A percentile compares a stretch with the other conserved stretches of the same genome.
These are phyloP conservation scores for Phodopus roborovskii DNA, from an alignment of 2,113 vertebrate species.

Conservation along the genomic window DNA sequence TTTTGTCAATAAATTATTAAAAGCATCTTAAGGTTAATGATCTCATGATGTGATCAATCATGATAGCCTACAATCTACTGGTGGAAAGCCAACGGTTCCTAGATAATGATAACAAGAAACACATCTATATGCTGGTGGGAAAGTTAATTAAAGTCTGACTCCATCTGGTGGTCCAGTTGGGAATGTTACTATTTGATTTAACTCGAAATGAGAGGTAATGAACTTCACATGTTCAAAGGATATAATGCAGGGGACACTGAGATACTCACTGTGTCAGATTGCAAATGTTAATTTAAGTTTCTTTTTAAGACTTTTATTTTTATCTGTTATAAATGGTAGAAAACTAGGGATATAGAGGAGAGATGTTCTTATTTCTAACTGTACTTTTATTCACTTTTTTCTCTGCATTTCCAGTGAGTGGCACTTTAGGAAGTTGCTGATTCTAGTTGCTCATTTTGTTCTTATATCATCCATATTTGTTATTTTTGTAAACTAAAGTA, in stretches of 20 bases:
- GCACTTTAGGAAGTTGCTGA: not conserved
- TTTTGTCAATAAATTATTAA: slow-evolving; percentile 76
- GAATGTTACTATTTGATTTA: slow-evolving; percentile 82
- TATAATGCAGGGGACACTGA: slow-evolving; percentile 64
- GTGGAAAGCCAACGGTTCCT: slow-evolving; percentile 70
- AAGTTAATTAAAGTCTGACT: slow-evolving; percentile 83
- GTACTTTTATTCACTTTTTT: not conserved
- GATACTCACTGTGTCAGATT: slow-evolving; percentile 47
- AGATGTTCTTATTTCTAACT: not conserved
- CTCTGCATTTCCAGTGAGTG: not conserved
- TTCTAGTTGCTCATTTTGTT: not conserved
- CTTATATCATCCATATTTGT: not conserved
- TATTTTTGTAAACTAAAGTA: not conserved
- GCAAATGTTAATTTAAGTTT: slow-evolving; percentile 45
- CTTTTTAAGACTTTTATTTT: not conserved
- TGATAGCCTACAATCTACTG: slow-evolving; percentile 54
- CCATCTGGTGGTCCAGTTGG: slow-evolving; percentile 83
- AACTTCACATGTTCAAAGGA: slow-evolving; percentile 82
- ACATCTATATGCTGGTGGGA: slow-evolving; percentile 78
- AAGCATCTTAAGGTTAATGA: slow-evolving; percentile 71
- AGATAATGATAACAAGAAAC: slow-evolving; percentile 74
- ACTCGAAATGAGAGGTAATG: slow-evolving; percentile 80
- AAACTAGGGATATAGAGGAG: not conserved
- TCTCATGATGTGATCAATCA: slow-evolving; percentile 66
- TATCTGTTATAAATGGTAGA: not conserved